Evolutionary conservation across 2,113 vertebrate genomes (phyloP).

Genomic region (Telmatochromis sp.): DNA sequence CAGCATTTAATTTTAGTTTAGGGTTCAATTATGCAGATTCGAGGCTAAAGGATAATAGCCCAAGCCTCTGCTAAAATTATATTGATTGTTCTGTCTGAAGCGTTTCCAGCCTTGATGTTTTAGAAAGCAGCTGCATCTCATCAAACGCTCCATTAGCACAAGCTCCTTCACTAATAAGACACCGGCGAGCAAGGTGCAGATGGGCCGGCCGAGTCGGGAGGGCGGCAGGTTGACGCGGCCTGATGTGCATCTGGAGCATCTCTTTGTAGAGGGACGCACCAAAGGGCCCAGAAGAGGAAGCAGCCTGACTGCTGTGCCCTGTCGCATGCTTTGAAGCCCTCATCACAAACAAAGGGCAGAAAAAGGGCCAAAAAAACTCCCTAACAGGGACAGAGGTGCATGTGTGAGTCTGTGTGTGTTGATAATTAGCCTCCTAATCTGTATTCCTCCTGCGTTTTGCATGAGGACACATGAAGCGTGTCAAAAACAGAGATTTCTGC

Average conservation of each 20-base stretch:
- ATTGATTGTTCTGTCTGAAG: slow-evolving; percentile 7
- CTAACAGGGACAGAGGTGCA: neutral
- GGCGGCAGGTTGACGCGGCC: neutral
- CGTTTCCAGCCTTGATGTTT: neutral
- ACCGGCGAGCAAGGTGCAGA: neutral
- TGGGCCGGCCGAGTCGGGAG: neutral
- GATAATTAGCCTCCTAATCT: neutral
- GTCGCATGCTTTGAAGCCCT: slow-evolving; percentile 28
- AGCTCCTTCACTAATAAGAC: neutral
- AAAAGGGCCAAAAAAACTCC: neutral
- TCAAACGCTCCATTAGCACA: neutral
- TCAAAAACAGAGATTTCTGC: neutral
- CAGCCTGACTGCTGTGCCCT: neutral
- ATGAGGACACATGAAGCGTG: neutral
- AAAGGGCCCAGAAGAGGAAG: neutral
- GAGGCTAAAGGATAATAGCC: neutral
- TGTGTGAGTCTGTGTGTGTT: neutral
- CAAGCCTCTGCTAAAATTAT: neutral
- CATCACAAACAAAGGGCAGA: slow-evolving; percentile 3
- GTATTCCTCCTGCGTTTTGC: neutral
- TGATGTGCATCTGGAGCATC: slow-evolving; percentile 13
- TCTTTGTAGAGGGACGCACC: slow-evolving; percentile 22
- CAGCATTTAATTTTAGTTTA: neutral
- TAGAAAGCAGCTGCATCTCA: slow-evolving; percentile 1
- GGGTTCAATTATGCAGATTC: neutral